These are phyloP conservation scores for Rattus norvegicus DNA, from an alignment of 2,113 vertebrate genomes.

Conservation along the genomic window GRCr8 NC_086033.1:92840001-92840500, in stretches of 20 bases:
- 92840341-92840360: not conserved
- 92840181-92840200: constrained; percentile 19
- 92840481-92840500: not conserved
- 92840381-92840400: not conserved
- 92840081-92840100: no score
- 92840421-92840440: not conserved
- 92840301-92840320: not conserved
- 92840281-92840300: not conserved
- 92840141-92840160: constrained; percentile 31
- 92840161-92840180: not conserved
- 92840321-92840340: not conserved
- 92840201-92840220: constrained; percentile 22
- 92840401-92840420: not conserved
- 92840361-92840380: not conserved
- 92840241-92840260: not conserved
- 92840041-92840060: no score
- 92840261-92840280: not conserved
- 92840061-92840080: no score
- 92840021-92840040: no score
- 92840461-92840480: not conserved
- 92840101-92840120: no score
- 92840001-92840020: not conserved
- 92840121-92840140: not conserved
- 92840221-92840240: not conserved
- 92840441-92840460: not conserved